Evolutionary conservation across 1,140 invertebrate species (phyloP).

Genomic region (Amphibalanus amphitrite): DNA sequence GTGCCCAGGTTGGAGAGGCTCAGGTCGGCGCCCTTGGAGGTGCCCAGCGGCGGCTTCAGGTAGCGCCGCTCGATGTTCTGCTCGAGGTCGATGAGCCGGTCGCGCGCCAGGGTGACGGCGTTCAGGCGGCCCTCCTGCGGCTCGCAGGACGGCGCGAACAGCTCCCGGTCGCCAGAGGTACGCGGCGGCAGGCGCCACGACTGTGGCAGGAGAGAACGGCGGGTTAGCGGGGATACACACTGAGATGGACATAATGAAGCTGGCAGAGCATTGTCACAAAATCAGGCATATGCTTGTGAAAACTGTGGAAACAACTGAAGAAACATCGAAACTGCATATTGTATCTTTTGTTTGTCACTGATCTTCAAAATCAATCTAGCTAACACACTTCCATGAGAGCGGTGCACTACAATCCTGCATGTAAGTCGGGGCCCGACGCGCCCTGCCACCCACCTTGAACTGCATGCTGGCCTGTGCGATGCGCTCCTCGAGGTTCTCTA

Average conservation of each 20-base stretch:
- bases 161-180: slow-evolving; percentile 11
- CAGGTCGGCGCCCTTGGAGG: slow-evolving; percentile 24
- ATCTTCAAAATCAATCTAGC: too few species aligned
- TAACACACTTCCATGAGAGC: too few species aligned
- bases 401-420: too few species aligned
- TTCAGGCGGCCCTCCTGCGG: slow-evolving; percentile 26
- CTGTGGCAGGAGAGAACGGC: slow-evolving; percentile 5
- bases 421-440: too few species aligned
- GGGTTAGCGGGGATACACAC: too few species aligned
- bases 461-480: slow-evolving; percentile 85
- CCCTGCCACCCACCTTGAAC: slow-evolving; percentile 32
- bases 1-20: slow-evolving; percentile 2
- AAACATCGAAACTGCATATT: too few species aligned
- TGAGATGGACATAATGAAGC: too few species aligned
- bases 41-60: slow-evolving; percentile 76
- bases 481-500: slow-evolving; percentile 80
- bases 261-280: too few species aligned
- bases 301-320: too few species aligned
- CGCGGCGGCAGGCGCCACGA: slow-evolving; percentile 13
- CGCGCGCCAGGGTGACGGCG: slow-evolving; percentile 47
- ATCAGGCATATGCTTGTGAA: too few species aligned
- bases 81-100: slow-evolving; percentile 64
- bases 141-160: slow-evolving; percentile 12
- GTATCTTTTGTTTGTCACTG: too few species aligned
- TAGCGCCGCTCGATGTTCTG: slow-evolving; percentile 80